Evolutionary conservation across 2,888 invertebrate genomes (phyloP).

Genomic region (Cancer borealis): DNA sequence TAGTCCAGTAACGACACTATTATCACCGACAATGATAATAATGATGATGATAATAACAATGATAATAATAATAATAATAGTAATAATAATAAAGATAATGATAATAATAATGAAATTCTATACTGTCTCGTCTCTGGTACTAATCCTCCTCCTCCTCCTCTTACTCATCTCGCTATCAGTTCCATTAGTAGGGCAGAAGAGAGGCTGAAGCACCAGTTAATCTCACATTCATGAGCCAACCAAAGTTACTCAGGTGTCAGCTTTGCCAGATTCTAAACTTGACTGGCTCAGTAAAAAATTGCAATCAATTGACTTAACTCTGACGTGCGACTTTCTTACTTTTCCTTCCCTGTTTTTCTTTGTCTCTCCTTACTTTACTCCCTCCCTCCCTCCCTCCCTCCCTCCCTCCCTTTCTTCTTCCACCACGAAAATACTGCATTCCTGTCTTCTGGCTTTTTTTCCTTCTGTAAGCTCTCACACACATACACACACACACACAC

Average conservation of each 20-base stretch:
- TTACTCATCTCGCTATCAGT: neutral
- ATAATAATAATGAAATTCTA: slow-evolving; percentile 4
- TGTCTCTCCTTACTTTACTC: neutral
- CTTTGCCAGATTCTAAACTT: neutral
- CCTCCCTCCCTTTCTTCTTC: neutral
- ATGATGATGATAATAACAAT: neutral
- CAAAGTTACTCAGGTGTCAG: neutral
- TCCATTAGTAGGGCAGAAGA: neutral
- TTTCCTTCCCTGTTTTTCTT: neutral
- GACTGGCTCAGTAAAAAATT: neutral
- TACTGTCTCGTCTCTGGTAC: neutral
- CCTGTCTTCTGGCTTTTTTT: too few relatives aligned
- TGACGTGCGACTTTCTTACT: neutral
- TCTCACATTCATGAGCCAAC: neutral
- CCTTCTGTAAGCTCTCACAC: too few relatives aligned
- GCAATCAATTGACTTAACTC: neutral
- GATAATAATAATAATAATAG: neutral
- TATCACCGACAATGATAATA: neutral
- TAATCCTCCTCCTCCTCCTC: neutral
- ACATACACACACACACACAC: too few relatives aligned
- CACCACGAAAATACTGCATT: too few relatives aligned
- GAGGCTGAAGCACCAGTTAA: neutral
- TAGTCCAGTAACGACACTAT: neutral
- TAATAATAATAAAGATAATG: neutral
- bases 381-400: slow-evolving; percentile 29